Evolutionary conservation across 2,113 vertebrate genomes (phyloP), one percentile per base, ranked within the genome.

Genomic region (Gymnorhina tibicen): DNA sequence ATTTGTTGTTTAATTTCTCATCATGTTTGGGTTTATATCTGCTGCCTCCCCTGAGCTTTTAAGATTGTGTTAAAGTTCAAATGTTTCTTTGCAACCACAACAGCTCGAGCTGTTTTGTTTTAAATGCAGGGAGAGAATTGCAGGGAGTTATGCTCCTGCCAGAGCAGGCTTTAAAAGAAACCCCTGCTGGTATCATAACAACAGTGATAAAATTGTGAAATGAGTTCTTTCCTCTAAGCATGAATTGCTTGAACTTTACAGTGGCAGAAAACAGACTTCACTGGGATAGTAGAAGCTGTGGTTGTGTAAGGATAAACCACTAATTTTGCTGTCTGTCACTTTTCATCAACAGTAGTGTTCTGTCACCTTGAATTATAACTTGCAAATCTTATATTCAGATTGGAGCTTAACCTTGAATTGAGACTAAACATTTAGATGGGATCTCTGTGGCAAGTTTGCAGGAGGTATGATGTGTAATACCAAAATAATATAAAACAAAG

Each of bases 1-100:
- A 93, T 96, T 94, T 91, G 73, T 85, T 91, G 80, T 72, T 92
- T 96, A 94, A 86, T 95, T 96, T 94, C 94, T 85, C 87, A 79
- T 95, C 60, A 6, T 94, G 81, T 93, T 93, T 94, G 87, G 69
- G 62, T 92, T 97, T 95, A 22, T 95, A 87, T 85, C 95, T 89
- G 41, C 81, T 0, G 8, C 86, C 56, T 94, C 37, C 83, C 91
- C 56, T 75, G 79, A 86, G 90, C 88, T 84, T 53, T 79, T 53
- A 24, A 68, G 88, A 80, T 84, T 70, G 50, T 35, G 16, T 74
- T 92, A 47, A 79, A 92, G 77, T 96, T 91, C 90, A 88, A 84
- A 87, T 3, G 5, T 94, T 93, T 93, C 79, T 74, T 37, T 84
- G 63, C 76, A 96, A 74, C 93, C 82, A 37, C 90, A 86, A 56